These are phyloP conservation scores for Apogon hyalosoma DNA, from an alignment of 2,797 vertebrate genomes.

Conservation along the genomic window DNA sequence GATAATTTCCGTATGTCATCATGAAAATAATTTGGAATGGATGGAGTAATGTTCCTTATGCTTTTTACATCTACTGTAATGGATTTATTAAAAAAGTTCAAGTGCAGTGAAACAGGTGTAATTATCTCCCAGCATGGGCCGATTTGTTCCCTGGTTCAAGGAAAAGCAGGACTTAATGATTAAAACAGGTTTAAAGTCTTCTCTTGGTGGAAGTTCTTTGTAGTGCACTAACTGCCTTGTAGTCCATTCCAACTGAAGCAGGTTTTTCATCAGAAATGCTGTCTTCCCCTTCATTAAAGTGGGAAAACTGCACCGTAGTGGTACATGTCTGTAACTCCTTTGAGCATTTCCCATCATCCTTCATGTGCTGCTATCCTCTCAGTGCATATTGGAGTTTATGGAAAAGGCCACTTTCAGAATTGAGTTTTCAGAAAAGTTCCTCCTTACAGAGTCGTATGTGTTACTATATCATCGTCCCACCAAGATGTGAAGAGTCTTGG, in stretches of 20 bases:
- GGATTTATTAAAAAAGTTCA: constrained; percentile 1
- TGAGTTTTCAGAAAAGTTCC: background rate
- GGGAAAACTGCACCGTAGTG: constrained; percentile 16
- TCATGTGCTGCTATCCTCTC: constrained; percentile 20
- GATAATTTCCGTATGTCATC: background rate
- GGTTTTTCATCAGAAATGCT: constrained; percentile 56
- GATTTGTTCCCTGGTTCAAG: constrained; percentile 34
- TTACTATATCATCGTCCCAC: background rate
- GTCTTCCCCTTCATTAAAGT: constrained; percentile 36
- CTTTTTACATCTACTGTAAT: background rate
- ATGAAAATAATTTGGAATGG: background rate
- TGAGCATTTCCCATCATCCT: constrained; percentile 29
- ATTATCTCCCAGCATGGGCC: constrained; percentile 9
- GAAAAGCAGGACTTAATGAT: constrained; percentile 9
- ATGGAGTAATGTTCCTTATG: background rate
- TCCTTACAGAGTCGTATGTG: background rate
- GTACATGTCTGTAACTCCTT: constrained; percentile 17
- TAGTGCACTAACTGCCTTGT: background rate
- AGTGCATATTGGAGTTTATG: constrained; percentile 17
- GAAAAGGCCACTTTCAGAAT: constrained; percentile 8
- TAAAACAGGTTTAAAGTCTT: constrained; percentile 3
- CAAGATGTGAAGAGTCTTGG: background rate
- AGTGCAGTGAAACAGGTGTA: constrained; percentile 10
- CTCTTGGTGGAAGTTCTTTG: constrained; percentile 16
- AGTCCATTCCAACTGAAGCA: constrained; percentile 41